Conservation (phyloP, 2,113 vertebrate species). For the Hyla sarda region DNA sequence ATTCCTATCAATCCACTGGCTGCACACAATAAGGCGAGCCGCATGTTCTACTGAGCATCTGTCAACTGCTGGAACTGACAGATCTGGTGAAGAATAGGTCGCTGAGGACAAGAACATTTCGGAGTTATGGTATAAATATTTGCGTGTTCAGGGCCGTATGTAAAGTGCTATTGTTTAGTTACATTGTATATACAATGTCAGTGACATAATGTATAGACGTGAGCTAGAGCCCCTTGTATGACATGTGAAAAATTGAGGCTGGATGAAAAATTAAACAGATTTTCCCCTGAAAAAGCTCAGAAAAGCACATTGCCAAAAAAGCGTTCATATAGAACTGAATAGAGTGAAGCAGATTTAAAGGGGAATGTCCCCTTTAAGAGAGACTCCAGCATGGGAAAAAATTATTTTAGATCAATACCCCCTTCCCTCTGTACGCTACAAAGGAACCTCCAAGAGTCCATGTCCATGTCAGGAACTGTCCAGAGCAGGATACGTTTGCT, state of each 20-base stretch:
- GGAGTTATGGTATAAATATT: constrained; percentile 42
- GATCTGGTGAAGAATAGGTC: constrained; percentile 38
- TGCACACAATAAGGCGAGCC: neutral
- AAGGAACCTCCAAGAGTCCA: no score
- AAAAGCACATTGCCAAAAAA: constrained; percentile 17
- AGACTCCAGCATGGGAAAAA: no score
- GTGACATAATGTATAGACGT: neutral
- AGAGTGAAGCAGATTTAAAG: neutral
- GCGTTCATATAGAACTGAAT: neutral
- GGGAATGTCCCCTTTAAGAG: no score
- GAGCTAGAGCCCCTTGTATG: neutral
- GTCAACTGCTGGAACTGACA: constrained; percentile 57
- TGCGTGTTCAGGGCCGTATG: neutral
- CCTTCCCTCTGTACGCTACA: no score
- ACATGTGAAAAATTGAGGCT: constrained; percentile 2
- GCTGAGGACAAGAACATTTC: neutral
- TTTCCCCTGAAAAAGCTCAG: constrained; percentile 11
- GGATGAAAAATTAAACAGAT: constrained; percentile 24
- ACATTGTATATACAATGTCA: neutral
- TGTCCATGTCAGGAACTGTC: no score
- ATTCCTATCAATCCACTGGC: constrained; percentile 61
- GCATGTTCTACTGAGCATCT: constrained; percentile 46
- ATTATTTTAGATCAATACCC: no score
- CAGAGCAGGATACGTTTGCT: no score
- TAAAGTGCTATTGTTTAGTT: neutral